These are phyloP conservation scores for Rattus norvegicus DNA, from an alignment of 2,113 vertebrate species.

Conservation along the genomic window DNA sequence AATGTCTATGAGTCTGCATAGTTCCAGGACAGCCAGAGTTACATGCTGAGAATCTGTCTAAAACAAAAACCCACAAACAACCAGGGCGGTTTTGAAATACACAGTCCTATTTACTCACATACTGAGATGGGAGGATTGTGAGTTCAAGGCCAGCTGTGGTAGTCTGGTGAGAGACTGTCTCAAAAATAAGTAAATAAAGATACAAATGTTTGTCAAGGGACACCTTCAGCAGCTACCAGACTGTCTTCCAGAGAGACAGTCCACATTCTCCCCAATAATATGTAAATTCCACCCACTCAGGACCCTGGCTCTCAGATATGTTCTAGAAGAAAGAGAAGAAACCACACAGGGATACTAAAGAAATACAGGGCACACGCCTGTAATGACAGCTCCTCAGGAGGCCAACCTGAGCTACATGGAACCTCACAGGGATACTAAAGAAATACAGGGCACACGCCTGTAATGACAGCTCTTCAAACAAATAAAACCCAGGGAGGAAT, in stretches of 20 bases:
- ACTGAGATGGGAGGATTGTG: not conserved
- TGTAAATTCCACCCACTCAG: not conserved
- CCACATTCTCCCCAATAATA: not conserved
- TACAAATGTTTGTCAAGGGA: not conserved
- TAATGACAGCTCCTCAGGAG: not conserved
- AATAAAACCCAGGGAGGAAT: not conserved
- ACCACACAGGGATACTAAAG: not conserved
- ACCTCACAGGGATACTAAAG: not conserved
- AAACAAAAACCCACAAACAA: not conserved
- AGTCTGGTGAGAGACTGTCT: not conserved
- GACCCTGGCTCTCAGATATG: not conserved
- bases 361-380: not conserved
- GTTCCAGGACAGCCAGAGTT: no score
- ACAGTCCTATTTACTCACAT: not conserved
- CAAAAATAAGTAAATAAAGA: not conserved
- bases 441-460: not conserved
- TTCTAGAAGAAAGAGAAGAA: not conserved
- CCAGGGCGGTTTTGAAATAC: not conserved
- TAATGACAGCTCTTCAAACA: not conserved
- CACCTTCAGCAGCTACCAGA: not conserved
- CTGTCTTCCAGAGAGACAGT: not conserved
- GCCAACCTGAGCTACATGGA: not conserved
- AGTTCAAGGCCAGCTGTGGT: not conserved
- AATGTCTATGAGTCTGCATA: not conserved
- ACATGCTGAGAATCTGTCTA: no score